phyloP scores from a whole-genome alignment of 2,888 invertebrate genomes.

The Drosophila longiperda region DNA sequence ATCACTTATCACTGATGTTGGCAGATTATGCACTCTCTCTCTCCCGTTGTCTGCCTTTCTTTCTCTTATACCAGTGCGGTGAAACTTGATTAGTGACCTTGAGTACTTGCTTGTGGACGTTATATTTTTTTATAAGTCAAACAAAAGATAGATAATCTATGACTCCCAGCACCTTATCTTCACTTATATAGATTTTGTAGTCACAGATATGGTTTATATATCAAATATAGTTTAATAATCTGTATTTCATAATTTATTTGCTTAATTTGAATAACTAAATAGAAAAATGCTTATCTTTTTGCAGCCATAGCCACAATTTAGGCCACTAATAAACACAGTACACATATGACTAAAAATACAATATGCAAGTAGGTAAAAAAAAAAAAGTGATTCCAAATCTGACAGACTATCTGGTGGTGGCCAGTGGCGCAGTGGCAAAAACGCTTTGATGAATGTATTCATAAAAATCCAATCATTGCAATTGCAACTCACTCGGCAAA shows the following conservation, averaged over 20 bases:
- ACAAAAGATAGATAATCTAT: neutral
- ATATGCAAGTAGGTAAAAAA: constrained; percentile 8
- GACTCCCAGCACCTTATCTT: neutral
- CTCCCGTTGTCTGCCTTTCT: neutral
- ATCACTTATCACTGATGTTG: constrained; percentile 13
- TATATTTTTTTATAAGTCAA: constrained; percentile 11
- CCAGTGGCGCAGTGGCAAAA: constrained; percentile 26
- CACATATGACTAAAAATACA: neutral
- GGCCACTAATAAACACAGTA: constrained; percentile 14
- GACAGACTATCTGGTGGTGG: constrained; percentile 13
- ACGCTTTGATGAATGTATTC: constrained; percentile 79
- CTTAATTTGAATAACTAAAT: neutral
- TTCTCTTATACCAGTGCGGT: constrained; percentile 29
- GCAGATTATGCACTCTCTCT: constrained; percentile 3
- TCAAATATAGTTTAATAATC: neutral
- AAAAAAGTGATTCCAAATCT: constrained; percentile 13
- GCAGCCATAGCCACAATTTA: neutral
- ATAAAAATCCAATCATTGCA: constrained; percentile 82
- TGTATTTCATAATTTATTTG: neutral
- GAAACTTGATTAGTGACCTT: constrained; percentile 20
- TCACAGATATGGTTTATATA: neutral
- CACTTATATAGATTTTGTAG: neutral
- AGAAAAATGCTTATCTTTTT: neutral
- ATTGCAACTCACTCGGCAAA: constrained; percentile 66
- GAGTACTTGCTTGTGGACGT: constrained; percentile 1